Evolutionary conservation across 2,113 vertebrate species (phyloP).

Genomic region (Calypte anna): DNA sequence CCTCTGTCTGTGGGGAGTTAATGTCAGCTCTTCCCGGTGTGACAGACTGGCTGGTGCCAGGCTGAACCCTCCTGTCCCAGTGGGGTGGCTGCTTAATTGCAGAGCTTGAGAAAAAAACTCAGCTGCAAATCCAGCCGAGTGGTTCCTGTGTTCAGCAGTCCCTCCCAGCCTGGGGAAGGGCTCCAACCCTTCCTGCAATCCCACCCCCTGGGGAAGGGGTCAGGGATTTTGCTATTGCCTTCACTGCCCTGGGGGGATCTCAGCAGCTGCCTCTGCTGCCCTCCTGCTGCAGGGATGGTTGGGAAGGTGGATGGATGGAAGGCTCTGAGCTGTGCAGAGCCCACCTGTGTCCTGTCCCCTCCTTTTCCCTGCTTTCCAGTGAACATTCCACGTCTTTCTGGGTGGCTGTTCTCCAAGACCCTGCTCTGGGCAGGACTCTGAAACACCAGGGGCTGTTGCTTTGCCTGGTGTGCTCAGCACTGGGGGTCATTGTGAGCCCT

Average conservation of each 20-base stretch:
- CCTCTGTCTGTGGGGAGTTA: background rate
- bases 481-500: rapidly evolving
- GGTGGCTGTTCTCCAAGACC: background rate
- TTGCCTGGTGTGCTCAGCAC: rapidly evolving
- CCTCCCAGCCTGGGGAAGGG: rapidly evolving
- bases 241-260: background rate
- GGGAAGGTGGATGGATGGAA: background rate
- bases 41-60: conserved; percentile 50
- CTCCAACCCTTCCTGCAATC: background rate
- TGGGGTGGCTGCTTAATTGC: background rate
- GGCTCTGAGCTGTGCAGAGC: background rate
- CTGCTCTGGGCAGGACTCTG: background rate
- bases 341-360: background rate
- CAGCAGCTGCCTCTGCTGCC: background rate
- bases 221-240: background rate
- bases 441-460: background rate
- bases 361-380: background rate
- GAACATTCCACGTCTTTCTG: rapidly evolving
- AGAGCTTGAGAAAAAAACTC: background rate
- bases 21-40: background rate
- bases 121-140: background rate
- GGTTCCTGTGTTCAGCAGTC: rapidly evolving
- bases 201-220: background rate
- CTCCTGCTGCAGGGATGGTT: background rate
- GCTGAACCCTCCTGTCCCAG: rapidly evolving